Base-by-base conservation (phyloP, 2,113 vertebrate species). In the Rafetus swinhoei region DNA sequence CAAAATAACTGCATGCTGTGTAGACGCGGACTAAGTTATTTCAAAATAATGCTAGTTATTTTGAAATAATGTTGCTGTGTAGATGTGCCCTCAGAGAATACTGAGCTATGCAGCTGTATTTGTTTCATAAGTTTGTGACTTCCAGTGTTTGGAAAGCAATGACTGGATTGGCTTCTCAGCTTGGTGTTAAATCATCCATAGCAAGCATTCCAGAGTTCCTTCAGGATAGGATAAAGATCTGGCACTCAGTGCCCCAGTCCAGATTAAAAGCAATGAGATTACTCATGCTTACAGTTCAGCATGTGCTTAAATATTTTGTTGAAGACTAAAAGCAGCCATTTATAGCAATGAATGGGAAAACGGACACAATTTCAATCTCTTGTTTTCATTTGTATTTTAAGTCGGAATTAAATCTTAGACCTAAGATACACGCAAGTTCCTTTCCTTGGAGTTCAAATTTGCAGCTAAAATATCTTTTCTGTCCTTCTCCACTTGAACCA, bases 291-390 rank as follows among this genome's bases (percentile, higher is more conserved):
- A 6, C 59, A 74, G 65, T 69, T 79, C 79, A 15, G 5, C 0
- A 0, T 86, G 29, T 83, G 69, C 27, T 59, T 62, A 89, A 77
- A 1, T 59, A 35, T 7, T 86, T 93, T 79, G 16, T 39, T 83
- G 80, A 90, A 84, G 9, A 12, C 21, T 89, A n/a, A 69, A 69
- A 19, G 3, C 16, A 72, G n/a, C n/a, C 18, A 72, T 88, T 53
- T 77, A 84, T 29, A 59, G 35, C 55, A 85, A 87, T 39, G 65
- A 16, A 69, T 10, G 76, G n/a, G 88, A 89, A 27, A 54, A 85
- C 18, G 1, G 62, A 29, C 55, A 29, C 19, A 16, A 59, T 69
- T 84, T 93, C 2, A 10, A 60, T 4, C 81, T 12, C 18, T 94
- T n/a, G 15, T 15, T 85, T 52, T 2, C 24, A 18, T 5, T 4